Conservation (phyloP, 2,797 vertebrate genomes). For the Anguilla pacifica region DNA sequence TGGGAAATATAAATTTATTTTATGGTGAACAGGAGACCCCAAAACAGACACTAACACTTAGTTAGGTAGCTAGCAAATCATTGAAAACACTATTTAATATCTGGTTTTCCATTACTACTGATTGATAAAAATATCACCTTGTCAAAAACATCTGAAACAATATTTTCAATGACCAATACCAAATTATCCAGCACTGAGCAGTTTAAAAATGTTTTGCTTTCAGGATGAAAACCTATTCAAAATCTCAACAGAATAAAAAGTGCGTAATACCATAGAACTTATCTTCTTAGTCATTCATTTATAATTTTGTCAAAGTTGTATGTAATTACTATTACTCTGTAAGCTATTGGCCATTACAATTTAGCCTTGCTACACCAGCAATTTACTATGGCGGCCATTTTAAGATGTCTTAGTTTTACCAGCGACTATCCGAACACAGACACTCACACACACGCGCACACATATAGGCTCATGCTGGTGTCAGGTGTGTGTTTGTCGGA, state of each 20-base stretch:
- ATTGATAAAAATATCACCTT: no score
- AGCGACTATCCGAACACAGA: slow-evolving; percentile 4
- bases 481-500: slow-evolving; percentile 35
- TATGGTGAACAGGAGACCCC: no score
- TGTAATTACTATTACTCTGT: background rate
- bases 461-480: slow-evolving; percentile 32
- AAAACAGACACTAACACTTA: no score
- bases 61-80: no score
- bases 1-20: no score
- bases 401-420: background rate
- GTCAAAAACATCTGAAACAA: no score
- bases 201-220: background rate
- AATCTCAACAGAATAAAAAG: background rate
- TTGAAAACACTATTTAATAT: no score
- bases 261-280: background rate
- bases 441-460: slow-evolving; percentile 31
- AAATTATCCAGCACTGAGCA: no score
- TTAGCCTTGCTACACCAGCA: background rate
- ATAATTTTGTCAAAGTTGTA: background rate
- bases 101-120: no score
- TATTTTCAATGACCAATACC: no score
- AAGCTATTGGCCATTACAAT: background rate
- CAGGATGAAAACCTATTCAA: background rate
- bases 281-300: background rate
- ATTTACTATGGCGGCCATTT: background rate